Conservation (phyloP, 2,888 invertebrate genomes). For the Gasteruption jaculator region DNA sequence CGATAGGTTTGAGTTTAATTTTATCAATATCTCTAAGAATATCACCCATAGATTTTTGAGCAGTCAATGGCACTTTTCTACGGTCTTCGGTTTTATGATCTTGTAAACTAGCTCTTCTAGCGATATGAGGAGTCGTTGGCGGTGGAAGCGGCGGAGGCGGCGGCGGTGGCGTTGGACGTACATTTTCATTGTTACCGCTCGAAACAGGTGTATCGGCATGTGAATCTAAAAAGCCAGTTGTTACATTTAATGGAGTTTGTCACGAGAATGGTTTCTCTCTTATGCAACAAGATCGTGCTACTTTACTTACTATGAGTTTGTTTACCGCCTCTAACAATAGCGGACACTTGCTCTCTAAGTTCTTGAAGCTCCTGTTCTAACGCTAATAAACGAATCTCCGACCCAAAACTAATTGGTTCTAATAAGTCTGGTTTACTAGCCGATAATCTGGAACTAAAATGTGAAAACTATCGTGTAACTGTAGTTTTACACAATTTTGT, state of each 20-base stretch:
- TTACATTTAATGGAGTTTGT: too few relatives aligned
- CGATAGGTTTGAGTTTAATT: conserved; percentile 41
- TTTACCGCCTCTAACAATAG: conserved; percentile 44
- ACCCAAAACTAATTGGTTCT: conserved; percentile 49
- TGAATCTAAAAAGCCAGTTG: too few relatives aligned
- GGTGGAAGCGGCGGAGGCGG: conserved; percentile 43
- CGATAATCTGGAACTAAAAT: conserved; percentile 37
- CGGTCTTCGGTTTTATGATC: conserved; percentile 42
- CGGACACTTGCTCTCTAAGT: conserved; percentile 45
- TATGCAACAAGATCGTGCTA: too few relatives aligned
- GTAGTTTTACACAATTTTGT: too few relatives aligned
- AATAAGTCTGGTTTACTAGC: conserved; percentile 46
- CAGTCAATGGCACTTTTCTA: conserved; percentile 34
- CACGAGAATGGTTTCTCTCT: background rate
- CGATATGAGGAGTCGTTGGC: conserved; percentile 47
- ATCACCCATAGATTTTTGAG: conserved; percentile 45
- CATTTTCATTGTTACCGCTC: conserved; percentile 29
- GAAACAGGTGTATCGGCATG: too few relatives aligned
- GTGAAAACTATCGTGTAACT: too few relatives aligned
- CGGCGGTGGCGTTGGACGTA: conserved; percentile 30
- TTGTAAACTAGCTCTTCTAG: conserved; percentile 47
- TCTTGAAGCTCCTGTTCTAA: conserved; percentile 48
- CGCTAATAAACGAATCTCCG: conserved; percentile 47
- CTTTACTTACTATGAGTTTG: conserved; percentile 35
- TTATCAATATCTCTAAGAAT: conserved; percentile 45